Evolutionary conservation across 2,888 invertebrate genomes (phyloP).

Genomic region (Tetrapedia diversipes): DNA sequence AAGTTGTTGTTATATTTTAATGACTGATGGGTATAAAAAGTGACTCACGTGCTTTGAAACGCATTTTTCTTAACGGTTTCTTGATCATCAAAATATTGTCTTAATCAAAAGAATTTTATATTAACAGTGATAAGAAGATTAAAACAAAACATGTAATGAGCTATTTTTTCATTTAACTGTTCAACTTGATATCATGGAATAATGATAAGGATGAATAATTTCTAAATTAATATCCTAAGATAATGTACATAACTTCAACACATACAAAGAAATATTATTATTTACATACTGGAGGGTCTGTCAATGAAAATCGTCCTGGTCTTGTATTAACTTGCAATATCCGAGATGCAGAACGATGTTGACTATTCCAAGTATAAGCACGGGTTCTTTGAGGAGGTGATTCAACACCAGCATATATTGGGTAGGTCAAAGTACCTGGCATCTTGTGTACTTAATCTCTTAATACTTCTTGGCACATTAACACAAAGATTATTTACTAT

Average conservation of each 20-base stretch:
- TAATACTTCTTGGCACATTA: constrained; percentile 18
- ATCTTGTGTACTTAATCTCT: constrained; percentile 64
- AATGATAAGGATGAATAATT: constrained; percentile 11
- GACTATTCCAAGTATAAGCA: constrained; percentile 77
- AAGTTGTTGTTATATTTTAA: not conserved
- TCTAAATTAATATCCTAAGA: not conserved
- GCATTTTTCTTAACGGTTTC: not conserved
- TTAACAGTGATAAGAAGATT: constrained; percentile 28
- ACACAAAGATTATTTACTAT: constrained; percentile 38
- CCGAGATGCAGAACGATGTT: constrained; percentile 65
- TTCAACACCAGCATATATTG: constrained; percentile 80
- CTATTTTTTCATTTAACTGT: constrained; percentile 4
- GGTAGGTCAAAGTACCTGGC: constrained; percentile 80
- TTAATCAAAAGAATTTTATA: constrained; percentile 11
- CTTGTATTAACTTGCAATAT: constrained; percentile 67
- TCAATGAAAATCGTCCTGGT: constrained; percentile 74
- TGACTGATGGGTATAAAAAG: constrained; percentile 9
- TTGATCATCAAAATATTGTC: constrained; percentile 22
- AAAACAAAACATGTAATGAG: constrained; percentile 18
- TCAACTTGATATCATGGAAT: not conserved
- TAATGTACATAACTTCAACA: not conserved
- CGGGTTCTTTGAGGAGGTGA: constrained; percentile 74
- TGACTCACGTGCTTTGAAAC: constrained; percentile 18
- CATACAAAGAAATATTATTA: constrained; percentile 2
- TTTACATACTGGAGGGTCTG: constrained; percentile 72